A percentile compares a stretch with the other conserved stretches of the same genome.
These are phyloP conservation scores for Yponomeuta malinellus DNA, from an alignment of 2,888 invertebrate genomes.

Conservation along the genomic window DNA sequence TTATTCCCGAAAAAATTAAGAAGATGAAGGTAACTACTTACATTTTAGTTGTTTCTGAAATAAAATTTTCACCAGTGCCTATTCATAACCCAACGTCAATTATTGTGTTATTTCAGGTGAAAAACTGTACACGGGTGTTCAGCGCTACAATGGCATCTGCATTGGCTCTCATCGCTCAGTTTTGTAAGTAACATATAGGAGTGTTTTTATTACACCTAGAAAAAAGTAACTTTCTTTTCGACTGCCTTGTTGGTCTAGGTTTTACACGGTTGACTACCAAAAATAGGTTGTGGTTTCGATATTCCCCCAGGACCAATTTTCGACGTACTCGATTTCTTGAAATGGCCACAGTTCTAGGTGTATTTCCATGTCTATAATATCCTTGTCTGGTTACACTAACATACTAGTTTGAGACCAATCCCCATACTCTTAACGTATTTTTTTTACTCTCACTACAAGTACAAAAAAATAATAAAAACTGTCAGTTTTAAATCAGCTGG, in stretches of 20 bases:
- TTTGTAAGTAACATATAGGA: slow-evolving; percentile 7
- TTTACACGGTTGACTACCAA: not conserved
- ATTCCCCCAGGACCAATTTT: too few relatives aligned
- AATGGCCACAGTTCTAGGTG: too few relatives aligned
- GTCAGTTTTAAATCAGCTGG: too few relatives aligned
- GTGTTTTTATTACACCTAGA: not conserved
- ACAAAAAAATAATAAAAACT: too few relatives aligned
- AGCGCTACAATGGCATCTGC: slow-evolving; percentile 12
- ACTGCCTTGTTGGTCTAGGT: not conserved
- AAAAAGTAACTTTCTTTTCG: not conserved
- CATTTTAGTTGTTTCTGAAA: not conserved
- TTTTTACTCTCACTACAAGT: too few relatives aligned
- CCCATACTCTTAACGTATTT: too few relatives aligned
- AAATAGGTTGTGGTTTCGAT: not conserved
- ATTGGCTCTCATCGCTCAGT: not conserved
- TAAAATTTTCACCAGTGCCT: not conserved
- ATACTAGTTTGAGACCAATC: too few relatives aligned
- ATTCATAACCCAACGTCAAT: not conserved
- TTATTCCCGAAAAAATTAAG: slow-evolving; percentile 14
- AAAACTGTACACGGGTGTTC: slow-evolving; percentile 10
- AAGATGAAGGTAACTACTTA: slow-evolving; percentile 15
- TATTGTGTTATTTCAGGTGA: slow-evolving; percentile 4
- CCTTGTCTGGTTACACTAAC: too few relatives aligned
- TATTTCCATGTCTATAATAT: too few relatives aligned
- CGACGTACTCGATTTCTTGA: too few relatives aligned